These are phyloP conservation scores for Pinctada fucata DNA, from an alignment of 2,888 invertebrate species.

Conservation along the genomic window DNA sequence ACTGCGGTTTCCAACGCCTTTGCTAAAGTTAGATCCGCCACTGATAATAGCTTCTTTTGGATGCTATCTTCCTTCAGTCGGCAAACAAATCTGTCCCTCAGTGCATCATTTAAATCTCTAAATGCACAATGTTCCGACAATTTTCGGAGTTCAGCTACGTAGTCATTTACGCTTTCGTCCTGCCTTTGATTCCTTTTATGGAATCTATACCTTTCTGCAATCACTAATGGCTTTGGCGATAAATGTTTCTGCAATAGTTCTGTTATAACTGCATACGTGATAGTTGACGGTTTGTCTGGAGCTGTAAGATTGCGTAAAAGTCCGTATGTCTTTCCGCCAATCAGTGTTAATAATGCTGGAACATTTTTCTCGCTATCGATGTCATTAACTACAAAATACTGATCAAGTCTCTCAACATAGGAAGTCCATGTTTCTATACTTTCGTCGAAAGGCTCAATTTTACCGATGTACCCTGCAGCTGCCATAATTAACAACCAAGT, in stretches of 20 bases:
- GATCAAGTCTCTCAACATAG: slow-evolving; percentile 17
- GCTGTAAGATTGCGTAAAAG: slow-evolving; percentile 8
- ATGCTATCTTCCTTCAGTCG: too few species aligned
- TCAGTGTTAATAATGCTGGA: slow-evolving; percentile 18
- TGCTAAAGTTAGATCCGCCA: too few species aligned
- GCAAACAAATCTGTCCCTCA: neutral
- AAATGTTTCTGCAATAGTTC: slow-evolving; percentile 8
- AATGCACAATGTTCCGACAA: neutral
- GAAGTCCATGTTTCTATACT: slow-evolving; percentile 4
- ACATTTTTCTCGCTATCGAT: slow-evolving; percentile 13
- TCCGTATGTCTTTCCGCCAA: slow-evolving; percentile 17
- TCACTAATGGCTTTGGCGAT: slow-evolving; percentile 11
- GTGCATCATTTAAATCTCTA: neutral
- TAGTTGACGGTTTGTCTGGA: slow-evolving; percentile 12
- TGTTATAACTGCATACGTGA: neutral
- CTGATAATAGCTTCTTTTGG: too few species aligned
- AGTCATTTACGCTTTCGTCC: slow-evolving; percentile 1
- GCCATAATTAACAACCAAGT: too few species aligned
- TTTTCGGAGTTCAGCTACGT: slow-evolving; percentile 6
- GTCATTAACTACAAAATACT: slow-evolving; percentile 14
- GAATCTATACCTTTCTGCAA: slow-evolving; percentile 4
- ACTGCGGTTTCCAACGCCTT: too few species aligned
- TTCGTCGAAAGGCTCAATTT: neutral
- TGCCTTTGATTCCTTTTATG: neutral
- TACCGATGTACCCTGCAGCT: too few species aligned